Conservation (phyloP, 1,140 invertebrate genomes). For the Euwallacea similis region DNA sequence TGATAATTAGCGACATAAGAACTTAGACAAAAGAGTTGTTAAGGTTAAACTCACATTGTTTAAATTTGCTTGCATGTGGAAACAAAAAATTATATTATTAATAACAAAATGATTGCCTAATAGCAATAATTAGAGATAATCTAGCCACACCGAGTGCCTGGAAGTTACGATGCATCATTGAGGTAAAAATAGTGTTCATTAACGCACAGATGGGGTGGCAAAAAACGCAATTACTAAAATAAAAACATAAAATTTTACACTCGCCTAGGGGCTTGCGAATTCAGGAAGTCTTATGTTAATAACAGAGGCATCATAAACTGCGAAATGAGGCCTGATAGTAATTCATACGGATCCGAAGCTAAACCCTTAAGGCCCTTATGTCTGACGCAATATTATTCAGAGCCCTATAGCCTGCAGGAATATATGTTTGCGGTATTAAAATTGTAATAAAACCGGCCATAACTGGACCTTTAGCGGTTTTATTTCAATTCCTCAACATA, state of each 20-base stretch:
- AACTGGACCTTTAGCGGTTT: constrained; percentile 35
- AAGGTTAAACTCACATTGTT: no score
- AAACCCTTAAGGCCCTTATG: constrained; percentile 33
- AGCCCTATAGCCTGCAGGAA: constrained; percentile 22
- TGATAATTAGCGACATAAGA: no score
- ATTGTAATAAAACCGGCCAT: constrained; percentile 33
- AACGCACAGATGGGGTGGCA: background rate
- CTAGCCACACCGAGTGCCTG: background rate
- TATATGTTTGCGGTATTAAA: constrained; percentile 37
- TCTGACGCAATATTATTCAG: constrained; percentile 34
- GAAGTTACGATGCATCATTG: background rate
- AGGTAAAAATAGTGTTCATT: background rate
- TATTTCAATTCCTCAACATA: constrained; percentile 33
- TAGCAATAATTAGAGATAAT: background rate
- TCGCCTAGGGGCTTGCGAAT: constrained; percentile 1
- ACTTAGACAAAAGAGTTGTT: no score
- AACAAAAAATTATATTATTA: no score
- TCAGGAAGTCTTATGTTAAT: constrained; percentile 29
- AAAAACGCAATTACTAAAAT: background rate
- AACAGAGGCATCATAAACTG: constrained; percentile 27
- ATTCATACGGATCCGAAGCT: constrained; percentile 31
- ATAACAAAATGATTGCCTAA: no score
- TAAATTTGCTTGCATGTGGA: no score
- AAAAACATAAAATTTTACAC: constrained; percentile 23
- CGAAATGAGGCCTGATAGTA: constrained; percentile 16